Percentiles rank a stretch among this genome's conserved stretches.
Conservation (phyloP, 2,888 invertebrate species). For the Agrochola lota region DNA sequence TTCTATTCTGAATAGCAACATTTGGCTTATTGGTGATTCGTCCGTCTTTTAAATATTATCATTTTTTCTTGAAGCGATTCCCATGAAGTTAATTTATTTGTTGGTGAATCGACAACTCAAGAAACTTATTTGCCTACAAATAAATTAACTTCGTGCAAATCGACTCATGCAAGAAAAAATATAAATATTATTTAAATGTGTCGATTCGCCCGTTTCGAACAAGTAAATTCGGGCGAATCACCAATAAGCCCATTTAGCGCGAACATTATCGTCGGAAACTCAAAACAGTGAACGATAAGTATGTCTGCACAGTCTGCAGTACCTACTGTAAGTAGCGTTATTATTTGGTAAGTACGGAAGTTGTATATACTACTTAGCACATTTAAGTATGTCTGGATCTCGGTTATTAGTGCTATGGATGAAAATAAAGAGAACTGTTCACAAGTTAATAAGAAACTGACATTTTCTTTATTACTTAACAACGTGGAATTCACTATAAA, state of each 20-base stretch:
- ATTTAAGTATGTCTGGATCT: conserved; percentile 5
- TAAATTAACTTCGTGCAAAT: too few species aligned
- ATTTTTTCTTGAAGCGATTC: too few species aligned
- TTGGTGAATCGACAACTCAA: too few species aligned
- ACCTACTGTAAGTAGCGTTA: conserved; percentile 24
- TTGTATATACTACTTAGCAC: neutral
- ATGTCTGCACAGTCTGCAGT: conserved; percentile 18
- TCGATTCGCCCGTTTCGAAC: too few species aligned
- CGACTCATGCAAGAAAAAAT: too few species aligned
- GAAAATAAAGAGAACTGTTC: neutral
- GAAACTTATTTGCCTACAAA: too few species aligned
- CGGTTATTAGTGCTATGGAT: neutral
- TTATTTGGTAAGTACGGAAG: conserved; percentile 19
- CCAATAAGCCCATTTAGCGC: neutral
- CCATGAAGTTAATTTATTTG: too few species aligned
- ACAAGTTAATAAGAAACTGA: neutral
- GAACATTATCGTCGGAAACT: conserved; percentile 6
- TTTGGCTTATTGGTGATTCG: neutral
- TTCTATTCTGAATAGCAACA: neutral
- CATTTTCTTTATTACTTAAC: neutral
- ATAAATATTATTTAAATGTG: too few species aligned
- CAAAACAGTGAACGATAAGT: conserved; percentile 11
- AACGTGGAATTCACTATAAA: neutral
- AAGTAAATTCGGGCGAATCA: too few species aligned
- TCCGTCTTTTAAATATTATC: too few species aligned